A percentile compares a stretch with the other conserved stretches of the same genome.
Evolutionary conservation across 2,797 vertebrate genomes (phyloP).

Genomic region (Thamnophis elegans): DNA sequence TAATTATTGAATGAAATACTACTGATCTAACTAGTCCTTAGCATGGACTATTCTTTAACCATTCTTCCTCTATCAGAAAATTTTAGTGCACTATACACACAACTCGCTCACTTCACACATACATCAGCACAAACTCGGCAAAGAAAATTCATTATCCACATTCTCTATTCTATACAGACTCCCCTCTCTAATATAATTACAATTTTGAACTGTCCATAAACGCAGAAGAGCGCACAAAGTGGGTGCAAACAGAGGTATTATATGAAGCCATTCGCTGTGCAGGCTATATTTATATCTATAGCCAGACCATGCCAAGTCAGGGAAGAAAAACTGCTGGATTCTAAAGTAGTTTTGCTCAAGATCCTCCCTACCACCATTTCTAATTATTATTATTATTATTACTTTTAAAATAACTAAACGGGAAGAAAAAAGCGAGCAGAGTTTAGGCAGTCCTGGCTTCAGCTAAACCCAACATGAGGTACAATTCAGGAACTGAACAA

Average conservation of each 20-base stretch:
- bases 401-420: constrained; percentile 28
- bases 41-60: constrained; percentile 78
- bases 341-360: constrained; percentile 78
- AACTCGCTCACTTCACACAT: constrained; percentile 89
- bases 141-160: constrained; percentile 73
- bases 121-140: constrained; percentile 78
- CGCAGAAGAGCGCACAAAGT: constrained; percentile 64
- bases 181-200: constrained; percentile 73
- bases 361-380: constrained; percentile 67
- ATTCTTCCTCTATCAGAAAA: constrained; percentile 81
- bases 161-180: constrained; percentile 82
- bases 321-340: constrained; percentile 78
- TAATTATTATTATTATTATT: constrained; percentile 50
- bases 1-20: constrained; percentile 82
- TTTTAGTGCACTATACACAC: constrained; percentile 84
- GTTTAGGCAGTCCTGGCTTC: constrained; percentile 74
- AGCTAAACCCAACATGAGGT: constrained; percentile 70
- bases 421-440: constrained; percentile 51
- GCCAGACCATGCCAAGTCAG: constrained; percentile 83
- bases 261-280: constrained; percentile 77
- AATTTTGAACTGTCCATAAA: constrained; percentile 68
- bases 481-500: constrained; percentile 70
- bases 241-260: constrained; percentile 77
- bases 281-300: constrained; percentile 76
- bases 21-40: constrained; percentile 90